phyloP scores from a whole-genome alignment of 2,797 vertebrate genomes.

The Alfaro cultratus region DNA sequence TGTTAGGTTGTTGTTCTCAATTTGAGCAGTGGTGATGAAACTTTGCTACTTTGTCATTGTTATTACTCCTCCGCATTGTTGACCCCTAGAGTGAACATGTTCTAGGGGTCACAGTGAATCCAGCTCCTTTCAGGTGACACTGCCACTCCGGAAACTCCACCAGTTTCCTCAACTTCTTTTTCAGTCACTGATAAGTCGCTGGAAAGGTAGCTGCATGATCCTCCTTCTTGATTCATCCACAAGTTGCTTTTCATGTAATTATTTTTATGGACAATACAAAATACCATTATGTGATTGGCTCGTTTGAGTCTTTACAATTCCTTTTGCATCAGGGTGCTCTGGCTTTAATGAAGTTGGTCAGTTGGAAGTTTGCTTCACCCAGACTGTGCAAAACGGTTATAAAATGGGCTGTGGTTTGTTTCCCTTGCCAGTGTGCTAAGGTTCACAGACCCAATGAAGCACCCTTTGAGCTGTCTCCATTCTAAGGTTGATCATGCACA shows the following conservation, averaged over 20 bases:
- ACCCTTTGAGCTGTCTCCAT: not conserved
- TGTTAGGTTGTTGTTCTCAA: not conserved
- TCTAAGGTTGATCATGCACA: not conserved
- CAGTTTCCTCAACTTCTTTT: not conserved
- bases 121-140: no score
- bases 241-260: not conserved
- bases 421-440: not conserved
- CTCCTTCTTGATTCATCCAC: not conserved
- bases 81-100: not conserved
- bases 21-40: not conserved
- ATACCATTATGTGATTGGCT: not conserved
- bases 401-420: not conserved
- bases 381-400: not conserved
- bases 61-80: not conserved
- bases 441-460: not conserved
- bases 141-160: not conserved
- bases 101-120: not conserved
- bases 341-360: not conserved
- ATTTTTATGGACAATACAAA: not conserved
- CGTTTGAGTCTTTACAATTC: not conserved
- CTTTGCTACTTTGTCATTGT: not conserved
- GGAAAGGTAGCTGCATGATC: not conserved
- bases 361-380: not conserved
- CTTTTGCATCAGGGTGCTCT: not conserved
- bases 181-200: not conserved